These are phyloP conservation scores for Tholera decimalis DNA, from an alignment of 2,888 invertebrate genomes.

Conservation along the genomic window DNA sequence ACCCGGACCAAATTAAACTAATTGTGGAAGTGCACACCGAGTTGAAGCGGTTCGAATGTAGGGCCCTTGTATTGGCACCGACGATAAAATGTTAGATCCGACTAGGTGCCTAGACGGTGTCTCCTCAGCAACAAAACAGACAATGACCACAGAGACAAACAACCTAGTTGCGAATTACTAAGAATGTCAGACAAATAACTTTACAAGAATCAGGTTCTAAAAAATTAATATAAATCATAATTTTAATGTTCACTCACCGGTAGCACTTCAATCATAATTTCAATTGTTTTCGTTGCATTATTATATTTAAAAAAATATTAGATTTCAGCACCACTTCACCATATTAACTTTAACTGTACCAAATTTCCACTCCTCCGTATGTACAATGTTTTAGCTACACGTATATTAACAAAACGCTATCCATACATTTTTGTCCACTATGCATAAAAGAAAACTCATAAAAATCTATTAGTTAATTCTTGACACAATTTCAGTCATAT, in stretches of 20 bases:
- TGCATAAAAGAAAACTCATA: background rate
- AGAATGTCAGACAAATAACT: background rate
- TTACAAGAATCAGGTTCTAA: background rate
- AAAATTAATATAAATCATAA: background rate
- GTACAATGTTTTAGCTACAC: no score
- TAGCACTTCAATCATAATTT: no score
- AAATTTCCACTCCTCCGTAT: no score
- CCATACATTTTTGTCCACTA: background rate
- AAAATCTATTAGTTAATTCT: background rate
- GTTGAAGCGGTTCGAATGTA: no score
- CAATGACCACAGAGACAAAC: background rate
- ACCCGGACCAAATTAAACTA: background rate
- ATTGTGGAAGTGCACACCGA: no score
- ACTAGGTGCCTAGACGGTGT: background rate
- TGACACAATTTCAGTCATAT: constrained; percentile 1
- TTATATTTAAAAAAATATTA: no score
- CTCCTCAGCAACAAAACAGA: constrained; percentile 1
- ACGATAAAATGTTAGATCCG: background rate
- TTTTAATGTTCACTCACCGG: no score
- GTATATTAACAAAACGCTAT: constrained; percentile 13
- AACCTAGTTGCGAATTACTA: background rate
- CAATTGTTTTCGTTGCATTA: no score
- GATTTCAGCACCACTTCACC: no score
- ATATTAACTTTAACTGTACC: no score
- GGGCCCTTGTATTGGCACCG: background rate